Percentiles rank a stretch among this genome's conserved stretches.
These are phyloP conservation scores for Ia io DNA, from an alignment of 2,113 vertebrate species.

Conservation along the genomic window DNA sequence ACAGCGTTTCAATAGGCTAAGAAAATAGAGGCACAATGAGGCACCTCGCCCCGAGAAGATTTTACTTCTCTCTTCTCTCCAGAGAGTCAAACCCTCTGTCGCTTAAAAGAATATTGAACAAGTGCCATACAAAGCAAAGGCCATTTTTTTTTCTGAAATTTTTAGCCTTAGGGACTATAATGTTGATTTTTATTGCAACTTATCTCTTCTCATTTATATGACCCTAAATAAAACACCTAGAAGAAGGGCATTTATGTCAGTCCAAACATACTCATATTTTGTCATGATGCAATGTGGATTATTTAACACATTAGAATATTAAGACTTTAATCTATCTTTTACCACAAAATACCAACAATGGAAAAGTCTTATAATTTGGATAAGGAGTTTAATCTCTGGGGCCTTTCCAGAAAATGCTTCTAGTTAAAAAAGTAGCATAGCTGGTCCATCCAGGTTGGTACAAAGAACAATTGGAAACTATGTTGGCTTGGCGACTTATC, in stretches of 20 bases:
- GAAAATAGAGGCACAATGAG: not conserved
- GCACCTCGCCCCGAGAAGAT: not conserved
- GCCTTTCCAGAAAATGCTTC: not conserved
- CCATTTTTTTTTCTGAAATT: not conserved
- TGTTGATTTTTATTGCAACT: conserved; percentile 33
- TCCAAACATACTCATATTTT: not conserved
- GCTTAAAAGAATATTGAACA: not conserved
- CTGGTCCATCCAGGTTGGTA: not conserved
- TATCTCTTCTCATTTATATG: not conserved
- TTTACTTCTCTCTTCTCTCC: not conserved
- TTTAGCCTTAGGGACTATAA: not conserved
- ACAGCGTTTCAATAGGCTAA: not conserved
- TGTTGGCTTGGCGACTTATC: not conserved
- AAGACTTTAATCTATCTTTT: not conserved
- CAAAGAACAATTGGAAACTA: not conserved
- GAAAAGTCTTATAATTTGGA: not conserved
- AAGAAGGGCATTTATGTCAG: not conserved
- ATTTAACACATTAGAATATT: not conserved
- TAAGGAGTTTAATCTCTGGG: not conserved
- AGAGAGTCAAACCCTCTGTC: not conserved
- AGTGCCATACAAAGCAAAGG: not conserved
- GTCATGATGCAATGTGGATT: not conserved
- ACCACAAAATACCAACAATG: not conserved
- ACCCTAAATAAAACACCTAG: not conserved
- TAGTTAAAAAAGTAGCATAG: not conserved